Evolutionary conservation across 1,140 invertebrate species (phyloP).

Genomic region (Euwallacea similis): DNA sequence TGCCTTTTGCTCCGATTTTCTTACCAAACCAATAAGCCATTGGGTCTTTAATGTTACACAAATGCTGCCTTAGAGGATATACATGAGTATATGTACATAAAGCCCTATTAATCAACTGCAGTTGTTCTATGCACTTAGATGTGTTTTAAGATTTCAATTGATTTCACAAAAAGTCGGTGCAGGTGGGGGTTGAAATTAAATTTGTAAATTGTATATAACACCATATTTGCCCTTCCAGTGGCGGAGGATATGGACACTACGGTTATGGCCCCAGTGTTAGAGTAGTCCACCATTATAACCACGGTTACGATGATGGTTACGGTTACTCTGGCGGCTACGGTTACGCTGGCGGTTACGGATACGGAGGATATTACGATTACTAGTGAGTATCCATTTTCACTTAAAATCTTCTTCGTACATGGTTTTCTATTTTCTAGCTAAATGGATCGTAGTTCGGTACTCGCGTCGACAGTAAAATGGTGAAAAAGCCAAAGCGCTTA

Average conservation of each 20-base stretch:
- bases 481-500: not conserved
- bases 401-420: not conserved
- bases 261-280: constrained; percentile 7
- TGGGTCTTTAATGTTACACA: too few relatives aligned
- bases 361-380: constrained; percentile 10
- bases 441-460: too few relatives aligned
- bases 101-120: too few relatives aligned
- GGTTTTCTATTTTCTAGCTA: too few relatives aligned
- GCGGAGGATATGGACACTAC: constrained; percentile 22
- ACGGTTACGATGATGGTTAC: not conserved
- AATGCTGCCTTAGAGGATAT: not conserved
- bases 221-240: not conserved
- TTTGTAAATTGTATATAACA: too few relatives aligned
- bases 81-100: too few relatives aligned
- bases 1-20: too few relatives aligned
- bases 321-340: constrained; percentile 17
- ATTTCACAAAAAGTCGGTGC: too few relatives aligned
- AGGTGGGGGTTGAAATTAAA: too few relatives aligned
- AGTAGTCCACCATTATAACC: constrained; percentile 22
- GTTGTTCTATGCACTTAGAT: too few relatives aligned
- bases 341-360: constrained; percentile 16
- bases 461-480: too few relatives aligned
- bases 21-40: not conserved
- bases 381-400: constrained; percentile 3
- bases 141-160: too few relatives aligned